Percentiles rank a stretch among this genome's conserved stretches.
phyloP scores from a whole-genome alignment of 2,888 invertebrate genomes.

The Cerastoderma edule region DNA sequence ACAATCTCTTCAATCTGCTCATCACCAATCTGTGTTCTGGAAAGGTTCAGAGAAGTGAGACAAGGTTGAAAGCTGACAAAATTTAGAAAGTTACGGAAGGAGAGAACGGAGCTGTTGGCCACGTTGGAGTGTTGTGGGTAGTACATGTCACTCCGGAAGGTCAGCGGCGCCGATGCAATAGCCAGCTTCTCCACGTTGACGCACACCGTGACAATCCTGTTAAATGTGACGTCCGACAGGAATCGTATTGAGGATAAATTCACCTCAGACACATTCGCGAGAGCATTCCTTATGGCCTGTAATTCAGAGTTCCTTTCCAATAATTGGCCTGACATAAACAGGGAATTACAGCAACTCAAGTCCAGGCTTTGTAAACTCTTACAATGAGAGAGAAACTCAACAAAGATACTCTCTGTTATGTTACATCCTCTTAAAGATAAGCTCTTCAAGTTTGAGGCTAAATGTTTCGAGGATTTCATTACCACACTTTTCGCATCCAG shows the following conservation, averaged over 20 bases:
- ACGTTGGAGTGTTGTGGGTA: slow-evolving; percentile 78
- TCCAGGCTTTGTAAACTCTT: slow-evolving; percentile 86
- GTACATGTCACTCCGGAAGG: slow-evolving; percentile 88
- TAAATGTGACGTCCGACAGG: slow-evolving; percentile 90
- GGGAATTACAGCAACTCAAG: slow-evolving; percentile 88
- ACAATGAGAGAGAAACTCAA: slow-evolving; percentile 75
- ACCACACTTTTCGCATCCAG: slow-evolving; percentile 64
- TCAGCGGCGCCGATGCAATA: slow-evolving; percentile 88
- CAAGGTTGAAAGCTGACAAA: slow-evolving; percentile 86
- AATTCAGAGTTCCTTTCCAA: slow-evolving; percentile 87
- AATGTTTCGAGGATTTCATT: slow-evolving; percentile 72
- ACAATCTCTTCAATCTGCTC: slow-evolving; percentile 86
- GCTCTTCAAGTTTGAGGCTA: slow-evolving; percentile 70
- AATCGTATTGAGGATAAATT: slow-evolving; percentile 89
- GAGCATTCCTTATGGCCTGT: slow-evolving; percentile 53
- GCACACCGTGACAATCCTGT: slow-evolving; percentile 87
- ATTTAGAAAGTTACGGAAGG: slow-evolving; percentile 88
- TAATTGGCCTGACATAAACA: slow-evolving; percentile 90
- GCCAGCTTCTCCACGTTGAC: slow-evolving; percentile 87
- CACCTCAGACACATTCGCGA: slow-evolving; percentile 86
- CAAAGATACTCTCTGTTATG: slow-evolving; percentile 78
- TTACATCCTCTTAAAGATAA: slow-evolving; percentile 78
- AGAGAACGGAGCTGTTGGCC: slow-evolving; percentile 88
- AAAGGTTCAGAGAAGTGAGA: slow-evolving; percentile 88
- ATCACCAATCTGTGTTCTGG: slow-evolving; percentile 89